phyloP scores from a whole-genome alignment of 53 echinoderm and acorn worm species.

The Antedon mediterranea region DNA sequence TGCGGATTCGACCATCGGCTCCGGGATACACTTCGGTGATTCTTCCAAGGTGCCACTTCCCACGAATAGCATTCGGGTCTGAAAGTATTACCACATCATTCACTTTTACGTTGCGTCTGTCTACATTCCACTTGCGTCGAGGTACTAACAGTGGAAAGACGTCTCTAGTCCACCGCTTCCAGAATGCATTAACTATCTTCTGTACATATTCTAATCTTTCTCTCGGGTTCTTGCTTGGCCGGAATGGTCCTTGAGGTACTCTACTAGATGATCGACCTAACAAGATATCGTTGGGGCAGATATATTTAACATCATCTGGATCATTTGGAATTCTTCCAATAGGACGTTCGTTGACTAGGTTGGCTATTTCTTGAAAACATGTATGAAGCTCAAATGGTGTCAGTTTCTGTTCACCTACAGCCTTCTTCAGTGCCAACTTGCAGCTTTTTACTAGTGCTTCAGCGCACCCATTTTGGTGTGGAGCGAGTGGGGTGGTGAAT shows the following conservation, averaged over 20 bases:
- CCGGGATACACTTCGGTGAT: conserved; percentile 41
- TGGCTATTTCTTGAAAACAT: conserved; percentile 9
- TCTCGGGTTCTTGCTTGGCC: conserved; percentile 24
- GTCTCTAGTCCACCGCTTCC: conserved; percentile 17
- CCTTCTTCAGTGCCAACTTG: conserved; percentile 15
- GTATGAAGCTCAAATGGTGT: conserved; percentile 22
- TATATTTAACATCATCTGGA: conserved; percentile 31
- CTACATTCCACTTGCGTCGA: conserved; percentile 41
- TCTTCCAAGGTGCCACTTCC: conserved; percentile 30
- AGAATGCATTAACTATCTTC: conserved; percentile 6
- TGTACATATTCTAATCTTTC: conserved; percentile 11
- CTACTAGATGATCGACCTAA: conserved; percentile 27
- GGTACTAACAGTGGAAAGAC: conserved; percentile 40
- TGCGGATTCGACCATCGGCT: conserved; percentile 19
- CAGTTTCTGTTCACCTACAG: conserved; percentile 5
- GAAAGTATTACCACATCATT: conserved; percentile 30
- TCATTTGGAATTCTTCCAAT: conserved; percentile 27
- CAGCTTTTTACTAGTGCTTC: conserved; percentile 12
- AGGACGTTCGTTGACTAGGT: conserved; percentile 16
- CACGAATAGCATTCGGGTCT: conserved; percentile 24
- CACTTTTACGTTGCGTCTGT: conserved; percentile 33
- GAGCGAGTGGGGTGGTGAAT: background rate
- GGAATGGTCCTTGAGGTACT: conserved; percentile 46
- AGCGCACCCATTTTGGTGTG: conserved; percentile 14
- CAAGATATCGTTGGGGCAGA: conserved; percentile 25